Percentiles rank a stretch among this genome's conserved stretches.
Evolutionary conservation across 2,797 vertebrate genomes (phyloP).

Genomic region (Sparus aurata): DNA sequence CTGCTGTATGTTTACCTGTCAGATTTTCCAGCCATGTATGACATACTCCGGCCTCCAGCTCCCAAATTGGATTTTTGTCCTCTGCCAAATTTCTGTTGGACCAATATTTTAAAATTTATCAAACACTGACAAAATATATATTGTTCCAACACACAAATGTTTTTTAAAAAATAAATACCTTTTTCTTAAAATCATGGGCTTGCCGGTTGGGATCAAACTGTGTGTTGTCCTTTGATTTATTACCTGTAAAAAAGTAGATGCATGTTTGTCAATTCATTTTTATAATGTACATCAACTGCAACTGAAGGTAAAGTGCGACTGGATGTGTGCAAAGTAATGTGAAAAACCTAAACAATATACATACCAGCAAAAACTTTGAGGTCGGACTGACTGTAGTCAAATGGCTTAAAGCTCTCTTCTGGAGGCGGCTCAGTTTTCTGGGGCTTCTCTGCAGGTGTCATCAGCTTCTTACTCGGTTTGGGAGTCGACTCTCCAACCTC

Average conservation of each 20-base stretch:
- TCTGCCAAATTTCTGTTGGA: slow-evolving; percentile 76
- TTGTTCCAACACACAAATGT: not conserved
- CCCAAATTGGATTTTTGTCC: slow-evolving; percentile 77
- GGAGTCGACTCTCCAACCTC: slow-evolving; percentile 81
- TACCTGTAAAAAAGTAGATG: slow-evolving; percentile 61
- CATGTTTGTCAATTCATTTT: not conserved
- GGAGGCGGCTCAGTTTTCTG: slow-evolving; percentile 67
- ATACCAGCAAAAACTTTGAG: slow-evolving; percentile 94
- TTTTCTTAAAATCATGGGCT: slow-evolving; percentile 72
- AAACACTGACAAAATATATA: not conserved
- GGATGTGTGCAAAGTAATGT: not conserved
- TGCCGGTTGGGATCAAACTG: slow-evolving; percentile 94
- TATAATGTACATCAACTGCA: not conserved
- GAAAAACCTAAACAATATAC: not conserved
- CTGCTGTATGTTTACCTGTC: slow-evolving; percentile 86
- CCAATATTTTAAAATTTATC: slow-evolving; percentile 11
- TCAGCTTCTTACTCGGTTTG: slow-evolving; percentile 87
- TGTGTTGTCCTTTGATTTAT: slow-evolving; percentile 85
- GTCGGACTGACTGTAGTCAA: slow-evolving; percentile 94
- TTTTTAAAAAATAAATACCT: slow-evolving; percentile 69
- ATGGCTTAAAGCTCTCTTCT: slow-evolving; percentile 87
- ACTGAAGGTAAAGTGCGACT: slow-evolving; percentile 1
- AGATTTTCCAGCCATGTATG: slow-evolving; percentile 90
- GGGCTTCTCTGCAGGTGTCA: slow-evolving; percentile 76
- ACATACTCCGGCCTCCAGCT: slow-evolving; percentile 91